These are phyloP conservation scores for Enhydra lutris DNA, from an alignment of 2,113 vertebrate genomes.

Conservation along the genomic window DNA sequence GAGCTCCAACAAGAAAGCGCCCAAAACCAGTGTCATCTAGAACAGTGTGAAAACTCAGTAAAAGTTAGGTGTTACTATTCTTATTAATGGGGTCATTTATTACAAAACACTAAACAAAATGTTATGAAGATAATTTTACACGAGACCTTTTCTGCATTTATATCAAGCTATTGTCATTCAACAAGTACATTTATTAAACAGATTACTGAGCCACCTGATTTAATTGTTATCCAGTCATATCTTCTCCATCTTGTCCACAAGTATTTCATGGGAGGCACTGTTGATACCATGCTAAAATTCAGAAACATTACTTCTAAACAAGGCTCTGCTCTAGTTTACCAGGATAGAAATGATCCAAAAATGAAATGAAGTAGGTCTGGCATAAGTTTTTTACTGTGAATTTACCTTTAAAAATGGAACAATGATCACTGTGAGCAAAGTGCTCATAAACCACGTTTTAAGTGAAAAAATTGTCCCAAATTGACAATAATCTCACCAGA, in stretches of 20 bases:
- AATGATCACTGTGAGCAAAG: not conserved
- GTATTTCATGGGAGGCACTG: not conserved
- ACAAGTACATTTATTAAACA: not conserved
- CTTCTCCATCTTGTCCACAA: not conserved
- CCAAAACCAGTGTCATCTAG: not conserved
- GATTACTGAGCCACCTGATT: not conserved
- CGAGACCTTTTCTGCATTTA: not conserved
- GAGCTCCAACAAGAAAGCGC: not conserved
- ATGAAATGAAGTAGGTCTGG: not conserved
- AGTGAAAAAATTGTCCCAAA: not conserved
- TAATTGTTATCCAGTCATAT: not conserved
- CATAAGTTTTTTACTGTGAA: not conserved
- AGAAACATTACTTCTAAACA: not conserved
- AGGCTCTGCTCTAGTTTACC: not conserved
- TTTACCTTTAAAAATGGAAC: not conserved
- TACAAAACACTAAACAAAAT: not conserved
- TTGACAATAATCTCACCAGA: not conserved
- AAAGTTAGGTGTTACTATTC: not conserved
- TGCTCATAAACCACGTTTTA: not conserved
- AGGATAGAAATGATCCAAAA: not conserved
- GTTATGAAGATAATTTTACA: not conserved
- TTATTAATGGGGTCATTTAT: not conserved
- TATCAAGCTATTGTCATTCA: not conserved
- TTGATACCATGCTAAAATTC: not conserved
- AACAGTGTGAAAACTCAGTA: not conserved